These are phyloP conservation scores for Araneus ventricosus DNA, from an alignment of 1,140 invertebrate species.

Conservation along the genomic window DNA sequence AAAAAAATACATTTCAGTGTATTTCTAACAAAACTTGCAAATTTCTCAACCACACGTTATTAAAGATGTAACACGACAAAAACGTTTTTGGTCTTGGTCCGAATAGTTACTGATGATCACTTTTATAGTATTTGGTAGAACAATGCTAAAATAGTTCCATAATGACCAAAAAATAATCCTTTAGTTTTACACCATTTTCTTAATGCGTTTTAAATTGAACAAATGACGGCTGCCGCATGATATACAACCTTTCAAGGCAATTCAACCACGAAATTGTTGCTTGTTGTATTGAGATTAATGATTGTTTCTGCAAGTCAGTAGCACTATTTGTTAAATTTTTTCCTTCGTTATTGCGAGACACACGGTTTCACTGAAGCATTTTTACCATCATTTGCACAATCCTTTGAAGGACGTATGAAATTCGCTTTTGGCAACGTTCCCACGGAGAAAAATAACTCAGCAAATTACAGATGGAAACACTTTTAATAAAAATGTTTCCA, in stretches of 20 bases:
- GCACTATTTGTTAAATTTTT: neutral
- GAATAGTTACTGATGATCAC: too few relatives aligned
- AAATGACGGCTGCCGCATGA: neutral
- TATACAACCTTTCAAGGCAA: neutral
- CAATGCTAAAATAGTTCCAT: neutral
- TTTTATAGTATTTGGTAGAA: too few relatives aligned
- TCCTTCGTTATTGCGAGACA: neutral
- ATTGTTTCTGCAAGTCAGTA: neutral
- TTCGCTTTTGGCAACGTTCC: neutral
- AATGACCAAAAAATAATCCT: neutral
- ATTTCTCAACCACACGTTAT: too few relatives aligned
- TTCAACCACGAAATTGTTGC: conserved; percentile 12
- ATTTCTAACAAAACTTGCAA: too few relatives aligned
- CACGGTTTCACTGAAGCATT: neutral
- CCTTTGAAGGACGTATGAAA: neutral
- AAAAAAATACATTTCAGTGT: too few relatives aligned
- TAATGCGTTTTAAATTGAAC: conserved; percentile 12
- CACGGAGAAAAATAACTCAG: neutral
- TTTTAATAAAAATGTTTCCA: too few relatives aligned
- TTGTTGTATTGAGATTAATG: conserved; percentile 21
- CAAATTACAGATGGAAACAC: neutral
- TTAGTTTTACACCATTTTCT: neutral
- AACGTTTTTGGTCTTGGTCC: too few relatives aligned
- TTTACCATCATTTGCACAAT: neutral
- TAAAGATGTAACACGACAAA: too few relatives aligned